phyloP scores from a whole-genome alignment of 2,888 invertebrate species.

The Napeogenes inachia region DNA sequence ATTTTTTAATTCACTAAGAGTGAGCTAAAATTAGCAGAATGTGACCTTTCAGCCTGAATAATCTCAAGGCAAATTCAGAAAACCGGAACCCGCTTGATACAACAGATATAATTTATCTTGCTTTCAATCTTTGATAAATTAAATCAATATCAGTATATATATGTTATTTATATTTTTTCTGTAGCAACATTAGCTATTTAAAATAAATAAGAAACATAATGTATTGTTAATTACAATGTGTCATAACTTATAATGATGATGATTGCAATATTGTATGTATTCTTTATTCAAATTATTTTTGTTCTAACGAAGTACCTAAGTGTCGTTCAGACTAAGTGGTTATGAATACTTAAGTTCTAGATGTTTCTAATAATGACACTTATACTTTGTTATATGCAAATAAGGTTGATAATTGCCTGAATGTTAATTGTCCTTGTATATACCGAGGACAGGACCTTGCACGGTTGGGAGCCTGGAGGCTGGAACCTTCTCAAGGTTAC shows the following conservation, averaged over 20 bases:
- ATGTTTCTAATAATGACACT: slow-evolving; percentile 1
- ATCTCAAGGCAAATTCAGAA: no score
- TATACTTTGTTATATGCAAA: slow-evolving; percentile 12
- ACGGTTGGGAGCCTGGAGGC: slow-evolving; percentile 64
- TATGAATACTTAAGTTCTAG: slow-evolving; percentile 11
- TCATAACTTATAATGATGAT: slow-evolving; percentile 5
- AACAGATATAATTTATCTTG: no score
- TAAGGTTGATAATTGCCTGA: not conserved
- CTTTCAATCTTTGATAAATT: no score
- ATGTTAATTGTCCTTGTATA: slow-evolving; percentile 39
- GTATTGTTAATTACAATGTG: not conserved
- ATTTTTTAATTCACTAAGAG: not conserved
- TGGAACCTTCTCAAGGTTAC: slow-evolving; percentile 60
- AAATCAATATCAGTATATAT: no score
- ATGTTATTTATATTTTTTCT: no score
- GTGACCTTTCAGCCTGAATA: no score
- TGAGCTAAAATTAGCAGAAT: no score
- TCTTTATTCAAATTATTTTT: slow-evolving; percentile 13
- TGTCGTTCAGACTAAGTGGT: slow-evolving; percentile 2
- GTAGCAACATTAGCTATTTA: no score
- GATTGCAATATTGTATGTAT: slow-evolving; percentile 10
- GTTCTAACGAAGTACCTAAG: slow-evolving; percentile 10
- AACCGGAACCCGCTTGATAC: no score
- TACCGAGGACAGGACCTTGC: slow-evolving; percentile 70
- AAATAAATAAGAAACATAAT: no score